Evolutionary conservation across 2,113 vertebrate genomes (phyloP).

Genomic region (Triplophysa siluroides): DNA sequence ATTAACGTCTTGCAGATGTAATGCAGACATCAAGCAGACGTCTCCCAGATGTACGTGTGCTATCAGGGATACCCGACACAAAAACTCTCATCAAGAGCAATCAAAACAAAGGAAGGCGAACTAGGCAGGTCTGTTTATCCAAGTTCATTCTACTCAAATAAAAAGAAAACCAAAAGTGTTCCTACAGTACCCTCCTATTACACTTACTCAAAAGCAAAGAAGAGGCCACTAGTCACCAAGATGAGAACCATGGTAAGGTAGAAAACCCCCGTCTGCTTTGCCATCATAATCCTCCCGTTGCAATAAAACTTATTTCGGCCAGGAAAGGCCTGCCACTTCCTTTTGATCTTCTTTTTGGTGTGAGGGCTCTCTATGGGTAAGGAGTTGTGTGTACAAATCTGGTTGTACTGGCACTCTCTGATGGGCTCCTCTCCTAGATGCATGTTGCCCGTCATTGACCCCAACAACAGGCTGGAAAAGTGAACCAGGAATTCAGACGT

Average conservation of each 20-base stretch:
- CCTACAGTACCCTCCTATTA: not conserved
- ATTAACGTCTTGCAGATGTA: no score
- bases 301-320: conserved; percentile 98
- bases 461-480: not conserved
- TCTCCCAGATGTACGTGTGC: no score
- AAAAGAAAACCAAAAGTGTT: no score
- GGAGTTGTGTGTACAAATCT: conserved; percentile 94
- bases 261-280: conserved; percentile 96
- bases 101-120: not conserved
- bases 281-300: conserved; percentile 98
- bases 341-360: conserved; percentile 82
- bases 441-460: conserved; percentile 69
- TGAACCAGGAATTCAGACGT: not conserved
- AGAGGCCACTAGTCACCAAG: conserved; percentile 95
- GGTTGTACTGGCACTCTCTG: conserved; percentile 97
- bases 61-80: no score
- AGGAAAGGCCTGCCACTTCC: conserved; percentile 96
- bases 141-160: not conserved
- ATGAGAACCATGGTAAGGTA: conserved; percentile 96
- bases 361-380: conserved; percentile 96
- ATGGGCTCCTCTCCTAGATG: conserved; percentile 94
- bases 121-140: no score
- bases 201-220: conserved; percentile 99
- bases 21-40: no score
- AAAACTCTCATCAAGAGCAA: not conserved